Evolutionary conservation across 2,113 vertebrate species (phyloP).

Genomic region (Nymphicus hollandicus): DNA sequence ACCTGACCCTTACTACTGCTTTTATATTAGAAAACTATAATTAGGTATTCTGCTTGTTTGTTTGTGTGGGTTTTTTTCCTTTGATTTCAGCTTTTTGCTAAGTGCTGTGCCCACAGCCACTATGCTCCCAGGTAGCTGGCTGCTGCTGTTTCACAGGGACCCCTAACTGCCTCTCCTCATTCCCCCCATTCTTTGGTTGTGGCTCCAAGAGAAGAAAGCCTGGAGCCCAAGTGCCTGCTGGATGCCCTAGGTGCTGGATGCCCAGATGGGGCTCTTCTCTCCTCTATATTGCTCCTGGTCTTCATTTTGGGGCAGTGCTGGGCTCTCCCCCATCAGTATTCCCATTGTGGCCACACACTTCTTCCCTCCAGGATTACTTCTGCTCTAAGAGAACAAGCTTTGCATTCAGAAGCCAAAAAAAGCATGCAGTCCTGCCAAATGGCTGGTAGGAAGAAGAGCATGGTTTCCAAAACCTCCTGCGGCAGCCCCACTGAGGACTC

Average conservation of each 20-base stretch:
- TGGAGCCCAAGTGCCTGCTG: not conserved
- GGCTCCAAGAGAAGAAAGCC: not conserved
- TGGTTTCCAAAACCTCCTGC: not conserved
- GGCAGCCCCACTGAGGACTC: not conserved
- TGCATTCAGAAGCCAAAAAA: constrained; percentile 53
- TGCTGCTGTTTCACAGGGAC: accelerated
- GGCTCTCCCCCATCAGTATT: not conserved
- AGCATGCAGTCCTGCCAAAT: not conserved
- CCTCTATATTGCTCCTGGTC: not conserved
- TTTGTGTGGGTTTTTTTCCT: not conserved
- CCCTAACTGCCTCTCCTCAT: accelerated
- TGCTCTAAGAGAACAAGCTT: constrained; percentile 15
- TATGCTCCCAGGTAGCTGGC: not conserved
- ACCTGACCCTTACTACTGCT: not conserved
- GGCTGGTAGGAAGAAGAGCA: not conserved
- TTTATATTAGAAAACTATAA: not conserved
- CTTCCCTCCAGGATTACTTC: constrained; percentile 42
- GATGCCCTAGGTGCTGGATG: not conserved
- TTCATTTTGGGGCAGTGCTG: not conserved
- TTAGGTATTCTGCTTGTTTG: not conserved
- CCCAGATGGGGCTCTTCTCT: not conserved
- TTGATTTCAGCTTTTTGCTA: not conserved
- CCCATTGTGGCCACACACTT: not conserved
- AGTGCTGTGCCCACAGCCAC: not conserved
- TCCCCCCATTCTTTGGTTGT: accelerated